Percentiles rank a stretch among this genome's conserved stretches.
These are phyloP conservation scores for Sacculina carcini DNA, from an alignment of 2,888 invertebrate species.

Conservation along the genomic window DNA sequence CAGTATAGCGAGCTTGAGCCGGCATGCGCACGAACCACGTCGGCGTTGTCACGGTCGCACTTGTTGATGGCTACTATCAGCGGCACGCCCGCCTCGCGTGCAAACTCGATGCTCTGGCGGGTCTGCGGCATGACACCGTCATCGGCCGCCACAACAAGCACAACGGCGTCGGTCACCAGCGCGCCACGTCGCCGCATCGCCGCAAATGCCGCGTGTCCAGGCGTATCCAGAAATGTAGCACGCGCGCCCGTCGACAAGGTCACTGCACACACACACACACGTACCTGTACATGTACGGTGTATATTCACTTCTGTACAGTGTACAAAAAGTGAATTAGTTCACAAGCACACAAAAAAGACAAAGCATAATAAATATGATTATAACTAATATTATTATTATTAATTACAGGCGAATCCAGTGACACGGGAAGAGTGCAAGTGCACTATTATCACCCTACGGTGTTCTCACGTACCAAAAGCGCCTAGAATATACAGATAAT, in stretches of 20 bases:
- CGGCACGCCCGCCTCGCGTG: slow-evolving; percentile 24
- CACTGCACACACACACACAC: slow-evolving; percentile 4
- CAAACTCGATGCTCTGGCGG: slow-evolving; percentile 9
- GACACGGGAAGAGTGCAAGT: too few species aligned
- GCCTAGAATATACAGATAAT: too few species aligned
- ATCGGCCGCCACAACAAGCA: slow-evolving; percentile 90
- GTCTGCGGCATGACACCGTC: slow-evolving; percentile 99
- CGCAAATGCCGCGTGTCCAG: slow-evolving; percentile 91
- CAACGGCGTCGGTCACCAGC: slow-evolving; percentile 72
- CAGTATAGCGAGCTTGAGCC: too few species aligned
- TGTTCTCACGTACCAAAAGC: too few species aligned
- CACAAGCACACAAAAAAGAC: not conserved
- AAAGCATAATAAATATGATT: not conserved
- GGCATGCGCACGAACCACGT: slow-evolving; percentile 30
- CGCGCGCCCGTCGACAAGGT: slow-evolving; percentile 29
- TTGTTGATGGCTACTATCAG: slow-evolving; percentile 95
- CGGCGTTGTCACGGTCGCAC: slow-evolving; percentile 70
- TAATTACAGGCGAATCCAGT: too few species aligned
- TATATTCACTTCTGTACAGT: not conserved
- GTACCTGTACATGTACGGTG: too few species aligned
- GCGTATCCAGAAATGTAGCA: slow-evolving; percentile 91
- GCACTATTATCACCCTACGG: too few species aligned
- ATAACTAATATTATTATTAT: not conserved
- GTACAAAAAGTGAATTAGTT: not conserved
- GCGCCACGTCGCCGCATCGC: slow-evolving; percentile 90